Evolutionary conservation across 2,888 invertebrate species (phyloP).

Genomic region (Tachystola acroxantha): DNA sequence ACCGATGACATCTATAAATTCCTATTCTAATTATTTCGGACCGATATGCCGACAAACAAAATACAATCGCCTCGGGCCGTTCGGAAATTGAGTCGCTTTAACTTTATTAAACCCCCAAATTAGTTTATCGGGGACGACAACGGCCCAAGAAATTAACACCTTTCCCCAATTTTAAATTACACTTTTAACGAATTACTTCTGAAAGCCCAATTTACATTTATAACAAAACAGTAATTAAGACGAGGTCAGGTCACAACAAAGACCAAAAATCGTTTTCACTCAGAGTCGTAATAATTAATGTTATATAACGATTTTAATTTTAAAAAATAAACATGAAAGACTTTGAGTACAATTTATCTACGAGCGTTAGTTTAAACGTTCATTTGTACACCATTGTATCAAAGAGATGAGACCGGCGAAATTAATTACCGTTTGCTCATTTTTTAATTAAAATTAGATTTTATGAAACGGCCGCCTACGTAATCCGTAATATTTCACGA

Average conservation of each 20-base stretch:
- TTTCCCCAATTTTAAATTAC: conserved; percentile 21
- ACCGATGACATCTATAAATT: conserved; percentile 70
- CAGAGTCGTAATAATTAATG: conserved; percentile 23
- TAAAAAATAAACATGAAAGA: conserved; percentile 41
- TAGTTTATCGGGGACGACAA: conserved; percentile 41
- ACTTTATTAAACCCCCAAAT: conserved; percentile 50
- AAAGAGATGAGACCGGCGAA: conserved; percentile 41
- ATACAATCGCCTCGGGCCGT: conserved; percentile 49
- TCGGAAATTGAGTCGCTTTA: conserved; percentile 55
- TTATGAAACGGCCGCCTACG: conserved; percentile 55
- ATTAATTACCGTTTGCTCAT: conserved; percentile 70
- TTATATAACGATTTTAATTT: conserved; percentile 36
- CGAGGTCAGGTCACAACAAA: conserved; percentile 21
- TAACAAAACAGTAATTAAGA: conserved; percentile 23
- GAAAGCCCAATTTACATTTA: conserved; percentile 21
- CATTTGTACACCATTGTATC: conserved; percentile 62
- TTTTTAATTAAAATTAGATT: conserved; percentile 74
- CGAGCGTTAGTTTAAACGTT: conserved; percentile 38
- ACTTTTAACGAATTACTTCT: conserved; percentile 17
- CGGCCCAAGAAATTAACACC: conserved; percentile 33
- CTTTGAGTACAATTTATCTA: conserved; percentile 35
- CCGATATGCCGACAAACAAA: conserved; percentile 64
- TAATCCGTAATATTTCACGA: conserved; percentile 72
- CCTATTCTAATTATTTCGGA: conserved; percentile 64
- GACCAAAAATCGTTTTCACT: conserved; percentile 11